Conservation (phyloP, 1,140 invertebrate species). For the Anastatus disparis region DNA sequence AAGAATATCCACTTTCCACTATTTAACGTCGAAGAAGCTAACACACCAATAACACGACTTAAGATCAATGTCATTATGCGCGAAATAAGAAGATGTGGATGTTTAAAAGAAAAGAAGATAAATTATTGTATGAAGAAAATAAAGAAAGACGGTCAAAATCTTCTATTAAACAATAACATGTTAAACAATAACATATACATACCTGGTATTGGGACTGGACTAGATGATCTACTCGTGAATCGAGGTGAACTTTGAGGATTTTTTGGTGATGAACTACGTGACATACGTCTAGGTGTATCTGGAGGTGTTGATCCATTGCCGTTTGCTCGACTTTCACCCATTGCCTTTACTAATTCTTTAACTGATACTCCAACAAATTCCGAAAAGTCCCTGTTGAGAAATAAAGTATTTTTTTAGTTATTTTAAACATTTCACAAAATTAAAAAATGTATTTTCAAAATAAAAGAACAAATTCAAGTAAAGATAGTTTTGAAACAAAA, state of each 20-base stretch:
- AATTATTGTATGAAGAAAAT: not conserved
- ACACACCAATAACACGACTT: no score
- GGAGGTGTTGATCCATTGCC: conserved; percentile 81
- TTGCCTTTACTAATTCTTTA: conserved; percentile 82
- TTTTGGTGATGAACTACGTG: conserved; percentile 74
- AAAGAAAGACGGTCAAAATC: not conserved
- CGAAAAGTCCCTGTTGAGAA: conserved; percentile 71
- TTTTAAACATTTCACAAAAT: no score
- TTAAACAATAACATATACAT: conserved; percentile 40
- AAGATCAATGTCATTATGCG: not conserved
- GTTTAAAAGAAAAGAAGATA: not conserved
- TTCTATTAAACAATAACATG: not conserved
- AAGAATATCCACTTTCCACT: no score
- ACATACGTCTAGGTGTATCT: conserved; percentile 74
- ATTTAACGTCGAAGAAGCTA: no score
- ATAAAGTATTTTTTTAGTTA: no score
- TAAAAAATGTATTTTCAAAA: no score
- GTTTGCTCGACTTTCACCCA: conserved; percentile 81
- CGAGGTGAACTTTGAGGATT: conserved; percentile 68
- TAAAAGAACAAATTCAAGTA: no score
- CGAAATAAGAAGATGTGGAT: conserved; percentile 1
- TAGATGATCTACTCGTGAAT: conserved; percentile 70
- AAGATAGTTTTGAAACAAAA: no score
- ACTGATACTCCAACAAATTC: conserved; percentile 81
- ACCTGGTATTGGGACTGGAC: conserved; percentile 73